phyloP scores from a whole-genome alignment of 1,140 invertebrate species.

The Manduca sexta region DNA sequence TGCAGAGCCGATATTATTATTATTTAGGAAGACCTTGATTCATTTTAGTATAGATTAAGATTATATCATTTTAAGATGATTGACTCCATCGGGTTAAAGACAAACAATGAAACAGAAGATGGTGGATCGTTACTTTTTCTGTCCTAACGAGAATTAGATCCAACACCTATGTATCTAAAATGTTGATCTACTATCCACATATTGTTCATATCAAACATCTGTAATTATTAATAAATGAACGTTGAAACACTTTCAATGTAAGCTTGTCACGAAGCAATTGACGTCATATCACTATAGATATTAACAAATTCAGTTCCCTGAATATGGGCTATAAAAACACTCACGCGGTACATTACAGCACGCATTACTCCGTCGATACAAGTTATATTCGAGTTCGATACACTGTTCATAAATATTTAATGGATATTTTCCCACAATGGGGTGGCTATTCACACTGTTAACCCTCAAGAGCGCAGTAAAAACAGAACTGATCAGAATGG shows the following conservation, averaged over 20 bases:
- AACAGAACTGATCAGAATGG: constrained; percentile 56
- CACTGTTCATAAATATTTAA: constrained; percentile 68
- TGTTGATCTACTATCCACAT: too few species aligned
- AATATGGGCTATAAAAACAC: constrained; percentile 22
- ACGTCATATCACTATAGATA: constrained; percentile 4
- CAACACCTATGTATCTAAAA: too few species aligned
- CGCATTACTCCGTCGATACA: constrained; percentile 38
- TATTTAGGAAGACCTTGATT: too few species aligned
- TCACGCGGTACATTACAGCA: constrained; percentile 32
- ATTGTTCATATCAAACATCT: neutral
- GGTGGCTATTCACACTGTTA: constrained; percentile 64
- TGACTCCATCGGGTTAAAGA: too few species aligned
- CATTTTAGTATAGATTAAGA: too few species aligned
- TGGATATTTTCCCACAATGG: constrained; percentile 69
- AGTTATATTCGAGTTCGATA: constrained; percentile 39
- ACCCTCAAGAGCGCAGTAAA: constrained; percentile 59
- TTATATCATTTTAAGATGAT: too few species aligned
- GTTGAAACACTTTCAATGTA: too few species aligned
- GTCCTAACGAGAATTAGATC: too few species aligned
- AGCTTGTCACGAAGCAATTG: too few species aligned
- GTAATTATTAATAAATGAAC: neutral
- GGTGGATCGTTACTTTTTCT: too few species aligned
- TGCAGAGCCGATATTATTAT: too few species aligned
- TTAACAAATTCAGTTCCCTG: constrained; percentile 12
- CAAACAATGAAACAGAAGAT: too few species aligned